Evolutionary conservation across 2,797 vertebrate species (phyloP).

Genomic region (Catamblyrhynchus diadema): DNA sequence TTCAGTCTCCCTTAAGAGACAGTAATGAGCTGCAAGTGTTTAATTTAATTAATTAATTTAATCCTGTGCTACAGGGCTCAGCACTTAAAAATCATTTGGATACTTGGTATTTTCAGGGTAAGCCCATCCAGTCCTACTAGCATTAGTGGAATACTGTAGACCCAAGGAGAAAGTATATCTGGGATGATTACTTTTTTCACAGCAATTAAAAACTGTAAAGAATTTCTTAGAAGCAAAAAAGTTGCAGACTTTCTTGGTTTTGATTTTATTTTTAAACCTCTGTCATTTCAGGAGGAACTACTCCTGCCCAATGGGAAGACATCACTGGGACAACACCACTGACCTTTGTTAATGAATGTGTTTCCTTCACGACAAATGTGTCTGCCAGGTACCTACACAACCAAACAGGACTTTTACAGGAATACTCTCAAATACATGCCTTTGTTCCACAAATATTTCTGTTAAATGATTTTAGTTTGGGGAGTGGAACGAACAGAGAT

Average conservation of each 20-base stretch:
- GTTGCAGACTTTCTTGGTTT: not conserved
- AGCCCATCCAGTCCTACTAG: not conserved
- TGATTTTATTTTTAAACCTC: not conserved
- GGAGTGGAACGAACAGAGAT: not conserved
- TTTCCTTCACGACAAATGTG: constrained; percentile 98
- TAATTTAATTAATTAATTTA: not conserved
- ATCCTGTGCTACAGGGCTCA: not conserved
- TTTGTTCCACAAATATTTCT: not conserved
- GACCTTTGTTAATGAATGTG: constrained; percentile 95
- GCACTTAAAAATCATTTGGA: not conserved
- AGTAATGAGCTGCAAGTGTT: not conserved
- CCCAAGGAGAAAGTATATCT: not conserved
- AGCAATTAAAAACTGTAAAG: not conserved
- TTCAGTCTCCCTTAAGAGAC: not conserved
- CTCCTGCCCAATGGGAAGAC: constrained; percentile 98
- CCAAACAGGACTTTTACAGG: not conserved
- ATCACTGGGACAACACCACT: constrained; percentile 97
- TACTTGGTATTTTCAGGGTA: not conserved
- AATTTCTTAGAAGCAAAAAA: not conserved
- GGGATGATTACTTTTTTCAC: not conserved
- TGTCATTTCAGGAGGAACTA: constrained; percentile 88
- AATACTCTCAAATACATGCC: not conserved
- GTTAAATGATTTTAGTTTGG: not conserved
- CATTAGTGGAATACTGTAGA: not conserved
- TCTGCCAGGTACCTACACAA: constrained; percentile 86